Conservation (phyloP, 2,888 invertebrate species). For the Lasioglossum oenotherae region DNA sequence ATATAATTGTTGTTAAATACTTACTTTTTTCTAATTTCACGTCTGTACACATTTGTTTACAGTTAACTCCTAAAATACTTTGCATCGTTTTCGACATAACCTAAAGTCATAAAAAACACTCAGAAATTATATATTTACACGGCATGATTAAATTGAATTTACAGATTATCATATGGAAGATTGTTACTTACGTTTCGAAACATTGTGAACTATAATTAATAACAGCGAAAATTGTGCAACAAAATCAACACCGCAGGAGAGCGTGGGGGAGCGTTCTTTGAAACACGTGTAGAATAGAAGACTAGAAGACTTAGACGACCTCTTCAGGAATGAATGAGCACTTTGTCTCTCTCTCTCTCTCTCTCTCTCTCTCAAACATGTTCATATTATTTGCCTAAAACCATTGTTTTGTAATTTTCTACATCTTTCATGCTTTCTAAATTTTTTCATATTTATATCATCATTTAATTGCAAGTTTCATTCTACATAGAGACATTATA, state of each 20-base stretch:
- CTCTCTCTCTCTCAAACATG: not conserved
- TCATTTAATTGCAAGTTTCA: not conserved
- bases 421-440: not conserved
- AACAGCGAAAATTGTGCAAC: not conserved
- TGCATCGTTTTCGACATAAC: slow-evolving; percentile 11
- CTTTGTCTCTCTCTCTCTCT: not conserved
- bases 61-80: not conserved
- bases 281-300: not conserved
- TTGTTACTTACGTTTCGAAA: slow-evolving; percentile 25
- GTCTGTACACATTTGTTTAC: not conserved
- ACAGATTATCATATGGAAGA: too few relatives aligned
- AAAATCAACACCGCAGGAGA: not conserved
- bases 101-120: slow-evolving; percentile 3
- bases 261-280: not conserved
- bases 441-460: not conserved
- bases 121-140: too few relatives aligned
- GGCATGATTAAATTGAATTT: not conserved
- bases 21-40: slow-evolving; percentile 37
- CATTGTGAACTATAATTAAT: slow-evolving; percentile 13
- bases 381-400: not conserved
- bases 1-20: not conserved
- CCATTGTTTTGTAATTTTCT: not conserved
- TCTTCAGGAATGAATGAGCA: not conserved
- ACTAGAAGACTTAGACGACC: not conserved
- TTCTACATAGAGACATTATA: too few relatives aligned